A percentile compares a stretch with the other conserved stretches of the same genome.
These are phyloP conservation scores for Petrolisthes manimaculis DNA, from an alignment of 2,888 invertebrate species.

Conservation along the genomic window DNA sequence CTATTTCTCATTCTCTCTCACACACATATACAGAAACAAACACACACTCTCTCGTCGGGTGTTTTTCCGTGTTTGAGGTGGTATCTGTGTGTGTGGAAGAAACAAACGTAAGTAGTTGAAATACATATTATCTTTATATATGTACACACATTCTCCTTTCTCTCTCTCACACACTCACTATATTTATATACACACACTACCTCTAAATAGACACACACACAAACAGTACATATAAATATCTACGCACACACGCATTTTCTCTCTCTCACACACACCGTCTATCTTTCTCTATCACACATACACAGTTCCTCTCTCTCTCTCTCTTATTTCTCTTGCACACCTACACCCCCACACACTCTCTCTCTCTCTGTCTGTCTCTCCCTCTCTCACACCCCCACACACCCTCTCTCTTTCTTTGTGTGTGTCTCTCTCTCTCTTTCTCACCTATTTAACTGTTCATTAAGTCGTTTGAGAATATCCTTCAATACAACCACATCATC, in stretches of 20 bases:
- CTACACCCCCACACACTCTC: not conserved
- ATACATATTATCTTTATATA: too few relatives aligned
- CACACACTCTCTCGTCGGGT: too few relatives aligned
- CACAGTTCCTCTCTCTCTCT: not conserved
- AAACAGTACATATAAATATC: too few relatives aligned
- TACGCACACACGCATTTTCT: too few relatives aligned
- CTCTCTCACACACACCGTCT: too few relatives aligned
- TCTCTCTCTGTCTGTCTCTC: not conserved
- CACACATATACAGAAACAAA: not conserved
- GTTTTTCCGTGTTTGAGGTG: too few relatives aligned
- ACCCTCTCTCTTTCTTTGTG: not conserved
- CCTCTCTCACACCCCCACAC: not conserved
- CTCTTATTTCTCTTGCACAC: not conserved
- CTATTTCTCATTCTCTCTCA: too few relatives aligned
- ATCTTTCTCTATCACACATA: not conserved
- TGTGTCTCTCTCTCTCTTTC: not conserved
- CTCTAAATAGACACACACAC: too few relatives aligned
- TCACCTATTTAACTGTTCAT: slow-evolving; percentile 51
- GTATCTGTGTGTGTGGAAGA: not conserved
- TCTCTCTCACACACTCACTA: too few relatives aligned
- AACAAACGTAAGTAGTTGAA: too few relatives aligned
- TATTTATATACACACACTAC: too few relatives aligned
- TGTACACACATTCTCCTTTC: too few relatives aligned
- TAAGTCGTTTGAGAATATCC: slow-evolving; percentile 49
- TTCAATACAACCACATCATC: slow-evolving; percentile 45